Percentiles rank a stretch among this genome's conserved stretches.
These are phyloP conservation scores for Zootermopsis nevadensis DNA, from an alignment of 2,888 invertebrate genomes.

Conservation along the genomic window DNA sequence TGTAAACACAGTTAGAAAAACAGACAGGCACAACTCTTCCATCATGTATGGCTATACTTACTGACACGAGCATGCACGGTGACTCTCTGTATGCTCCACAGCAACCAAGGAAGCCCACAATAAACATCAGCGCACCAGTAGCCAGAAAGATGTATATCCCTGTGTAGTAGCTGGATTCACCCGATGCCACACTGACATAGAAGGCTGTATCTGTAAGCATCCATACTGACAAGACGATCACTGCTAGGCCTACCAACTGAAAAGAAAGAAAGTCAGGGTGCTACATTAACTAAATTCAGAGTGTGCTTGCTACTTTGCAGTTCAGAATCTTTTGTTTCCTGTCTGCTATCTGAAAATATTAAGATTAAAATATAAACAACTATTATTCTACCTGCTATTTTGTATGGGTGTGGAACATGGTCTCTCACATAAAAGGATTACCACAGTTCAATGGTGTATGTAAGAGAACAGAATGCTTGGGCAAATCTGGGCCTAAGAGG, in stretches of 20 bases:
- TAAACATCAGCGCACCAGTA: slow-evolving; percentile 77
- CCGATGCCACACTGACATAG: slow-evolving; percentile 76
- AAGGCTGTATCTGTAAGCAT: slow-evolving; percentile 80
- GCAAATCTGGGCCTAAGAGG: too few species aligned
- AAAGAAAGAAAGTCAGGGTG: slow-evolving; percentile 58
- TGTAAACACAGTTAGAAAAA: neutral
- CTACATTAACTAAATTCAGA: too few species aligned
- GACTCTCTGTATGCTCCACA: slow-evolving; percentile 84
- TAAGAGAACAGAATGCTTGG: too few species aligned
- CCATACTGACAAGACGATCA: slow-evolving; percentile 80
- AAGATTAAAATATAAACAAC: too few species aligned
- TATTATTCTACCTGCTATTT: too few species aligned
- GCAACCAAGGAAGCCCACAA: slow-evolving; percentile 85
- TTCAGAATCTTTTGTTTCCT: too few species aligned
- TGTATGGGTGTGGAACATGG: too few species aligned
- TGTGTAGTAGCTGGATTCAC: slow-evolving; percentile 72
- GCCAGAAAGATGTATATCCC: slow-evolving; percentile 79
- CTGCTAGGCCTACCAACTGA: slow-evolving; percentile 77
- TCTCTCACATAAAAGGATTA: too few species aligned
- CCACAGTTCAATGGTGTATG: too few species aligned
- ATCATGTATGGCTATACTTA: slow-evolving; percentile 63
- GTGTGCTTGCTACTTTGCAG: too few species aligned
- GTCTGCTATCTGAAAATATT: too few species aligned
- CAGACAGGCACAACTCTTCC: neutral
- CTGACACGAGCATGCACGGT: slow-evolving; percentile 79